Evolutionary conservation across 2,888 invertebrate genomes (phyloP), one percentile per base, ranked within the genome.

Genomic region (Diarsia brunnea): DNA sequence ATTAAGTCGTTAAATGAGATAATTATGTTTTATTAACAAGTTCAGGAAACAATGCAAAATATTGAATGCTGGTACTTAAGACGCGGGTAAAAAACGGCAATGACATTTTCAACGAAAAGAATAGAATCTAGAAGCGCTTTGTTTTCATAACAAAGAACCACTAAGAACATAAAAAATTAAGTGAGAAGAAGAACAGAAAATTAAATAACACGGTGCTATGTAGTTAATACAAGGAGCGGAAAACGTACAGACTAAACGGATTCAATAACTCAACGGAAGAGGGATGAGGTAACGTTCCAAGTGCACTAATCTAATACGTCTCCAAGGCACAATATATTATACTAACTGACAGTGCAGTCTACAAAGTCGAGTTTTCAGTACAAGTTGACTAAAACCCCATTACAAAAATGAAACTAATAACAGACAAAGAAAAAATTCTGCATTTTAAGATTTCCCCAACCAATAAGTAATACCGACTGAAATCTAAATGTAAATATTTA

Each of bases 401-500:
- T 24, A 0, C n/a, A 21, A 38, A 38, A 38, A 38, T 43, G 51
- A 12, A n/a, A 51, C 45, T 66, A 66, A 58, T 24, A 51, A 24
- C 14, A 73, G 47, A 27, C 24, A 16, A 14, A 69, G 19, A 21
- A 5, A 76, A 21, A 24, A 60, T 72, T 31, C 24, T 27, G 38
- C 27, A 47, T 38, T n/a, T 79, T 31, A 45, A 49, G 24, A 21
- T 72, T 49, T 19, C 27, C 24, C 45, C 19, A 73, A 53, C n/a
- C 55, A 63, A 51, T 24, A 51, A 61, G 45, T 55, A 67, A 43
- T 43, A 27, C 14, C 19, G 31, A 55, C 31, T 49, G 43, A 81
- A 68, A 66, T 45, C 21, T 43, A 55, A 55, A 72, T 43, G 81
- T 67, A 55, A 71, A 76, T 61, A 70, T 76, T 79, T 76, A 69